phyloP scores from a whole-genome alignment of 2,888 invertebrate species.

The Ichneumoninae sp. region DNA sequence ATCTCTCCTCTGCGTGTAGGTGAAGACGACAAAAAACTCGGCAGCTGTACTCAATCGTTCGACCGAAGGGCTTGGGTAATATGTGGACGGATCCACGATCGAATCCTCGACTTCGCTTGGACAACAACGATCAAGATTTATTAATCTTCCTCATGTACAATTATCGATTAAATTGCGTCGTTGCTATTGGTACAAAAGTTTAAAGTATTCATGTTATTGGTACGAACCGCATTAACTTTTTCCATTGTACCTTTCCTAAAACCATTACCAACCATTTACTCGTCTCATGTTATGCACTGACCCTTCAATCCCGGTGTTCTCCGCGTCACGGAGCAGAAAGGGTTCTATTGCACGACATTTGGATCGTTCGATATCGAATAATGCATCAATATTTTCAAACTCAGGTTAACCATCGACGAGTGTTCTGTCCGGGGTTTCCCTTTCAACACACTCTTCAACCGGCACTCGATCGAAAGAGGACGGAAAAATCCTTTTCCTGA shows the following conservation, averaged over 20 bases:
- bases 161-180: constrained; percentile 8
- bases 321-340: constrained; percentile 33
- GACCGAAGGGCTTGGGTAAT: constrained; percentile 44
- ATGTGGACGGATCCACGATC: constrained; percentile 33
- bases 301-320: constrained; percentile 27
- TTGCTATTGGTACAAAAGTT: background rate
- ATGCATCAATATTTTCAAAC: constrained; percentile 79
- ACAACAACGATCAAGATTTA: constrained; percentile 42
- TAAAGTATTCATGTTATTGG: background rate
- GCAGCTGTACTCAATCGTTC: constrained; percentile 69
- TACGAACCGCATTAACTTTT: background rate
- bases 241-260: background rate
- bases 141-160: background rate
- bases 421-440: constrained; percentile 34
- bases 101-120: constrained; percentile 44
- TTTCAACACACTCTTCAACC: constrained; percentile 67
- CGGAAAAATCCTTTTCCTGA: constrained; percentile 73
- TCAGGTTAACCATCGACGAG: constrained; percentile 67
- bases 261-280: constrained; percentile 5
- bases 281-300: background rate
- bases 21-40: constrained; percentile 40
- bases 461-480: constrained; percentile 52
- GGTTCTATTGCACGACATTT: constrained; percentile 74
- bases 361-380: constrained; percentile 71
- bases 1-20: constrained; percentile 24